Percentiles rank a stretch among this genome's conserved stretches.
phyloP scores from a whole-genome alignment of 1,140 invertebrate species.

The Ectropis grisescens region DNA sequence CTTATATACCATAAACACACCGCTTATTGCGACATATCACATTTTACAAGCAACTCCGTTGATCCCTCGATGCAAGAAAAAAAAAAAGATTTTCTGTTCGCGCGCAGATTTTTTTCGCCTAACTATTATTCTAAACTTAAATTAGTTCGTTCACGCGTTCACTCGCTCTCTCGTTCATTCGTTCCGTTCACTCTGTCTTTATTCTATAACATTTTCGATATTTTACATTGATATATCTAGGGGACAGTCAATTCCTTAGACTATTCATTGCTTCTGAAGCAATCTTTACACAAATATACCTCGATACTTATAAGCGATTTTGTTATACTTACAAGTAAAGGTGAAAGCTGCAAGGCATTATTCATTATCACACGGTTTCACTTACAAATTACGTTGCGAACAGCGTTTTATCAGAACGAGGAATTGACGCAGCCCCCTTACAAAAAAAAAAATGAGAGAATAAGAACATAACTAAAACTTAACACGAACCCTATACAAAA shows the following conservation, averaged over 20 bases:
- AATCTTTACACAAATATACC: slow-evolving; percentile 16
- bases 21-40: slow-evolving; percentile 50
- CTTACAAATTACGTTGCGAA: slow-evolving; percentile 19
- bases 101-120: slow-evolving; percentile 57
- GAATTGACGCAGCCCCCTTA: slow-evolving; percentile 43
- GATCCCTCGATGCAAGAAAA: slow-evolving; percentile 62
- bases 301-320: no score
- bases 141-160: slow-evolving; percentile 34
- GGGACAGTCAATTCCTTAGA: slow-evolving; percentile 55
- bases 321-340: slow-evolving; percentile 1
- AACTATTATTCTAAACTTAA: slow-evolving; percentile 62
- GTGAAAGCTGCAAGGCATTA: slow-evolving; percentile 28
- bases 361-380: slow-evolving; percentile 56
- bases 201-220: slow-evolving; percentile 38
- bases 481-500: slow-evolving; percentile 43
- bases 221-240: slow-evolving; percentile 46
- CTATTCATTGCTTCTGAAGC: slow-evolving; percentile 48
- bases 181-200: slow-evolving; percentile 31
- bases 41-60: slow-evolving; percentile 46
- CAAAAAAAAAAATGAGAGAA: slow-evolving; percentile 20
- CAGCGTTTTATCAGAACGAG: slow-evolving; percentile 15
- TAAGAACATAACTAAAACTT: slow-evolving; percentile 38
- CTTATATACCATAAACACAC: slow-evolving; percentile 23
- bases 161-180: slow-evolving; percentile 28
- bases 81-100: slow-evolving; percentile 43